These are phyloP conservation scores for Peucedramus taeniatus DNA, from an alignment of 2,113 vertebrate genomes.

Conservation along the genomic window DNA sequence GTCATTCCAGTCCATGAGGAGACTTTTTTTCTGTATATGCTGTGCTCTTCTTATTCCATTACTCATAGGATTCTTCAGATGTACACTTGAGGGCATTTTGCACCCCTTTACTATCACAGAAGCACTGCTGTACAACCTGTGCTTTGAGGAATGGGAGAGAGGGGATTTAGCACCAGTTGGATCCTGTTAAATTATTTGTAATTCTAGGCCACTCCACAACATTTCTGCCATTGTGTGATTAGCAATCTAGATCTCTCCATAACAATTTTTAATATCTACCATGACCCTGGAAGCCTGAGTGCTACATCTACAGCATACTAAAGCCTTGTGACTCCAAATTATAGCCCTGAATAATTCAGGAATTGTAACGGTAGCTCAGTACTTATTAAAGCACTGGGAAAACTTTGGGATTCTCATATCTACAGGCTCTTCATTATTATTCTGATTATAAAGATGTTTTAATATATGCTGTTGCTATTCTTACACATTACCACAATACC, in stretches of 20 bases:
- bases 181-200: slow-evolving; percentile 59
- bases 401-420: slow-evolving; percentile 63
- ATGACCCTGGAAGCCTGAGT: slow-evolving; percentile 60
- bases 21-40: neutral
- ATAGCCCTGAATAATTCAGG: slow-evolving; percentile 72
- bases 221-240: slow-evolving; percentile 56
- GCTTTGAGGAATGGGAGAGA: neutral
- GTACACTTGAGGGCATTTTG: neutral
- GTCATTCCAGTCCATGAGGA: neutral
- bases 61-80: slow-evolving; percentile 3
- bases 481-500: neutral
- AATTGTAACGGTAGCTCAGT: slow-evolving; percentile 42
- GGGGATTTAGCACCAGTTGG: neutral
- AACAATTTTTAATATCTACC: slow-evolving; percentile 76
- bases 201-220: slow-evolving; percentile 36
- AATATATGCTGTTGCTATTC: slow-evolving; percentile 25
- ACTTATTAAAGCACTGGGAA: slow-evolving; percentile 57
- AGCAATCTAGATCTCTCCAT: slow-evolving; percentile 65
- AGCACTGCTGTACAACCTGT: neutral
- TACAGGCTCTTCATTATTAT: slow-evolving; percentile 25
- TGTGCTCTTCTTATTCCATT: slow-evolving; percentile 5
- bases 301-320: slow-evolving; percentile 66
- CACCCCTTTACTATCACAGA: neutral
- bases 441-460: slow-evolving; percentile 39
- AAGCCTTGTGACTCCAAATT: slow-evolving; percentile 53